phyloP scores from a whole-genome alignment of 1,140 invertebrate species.

The Mamestra configurata region DNA sequence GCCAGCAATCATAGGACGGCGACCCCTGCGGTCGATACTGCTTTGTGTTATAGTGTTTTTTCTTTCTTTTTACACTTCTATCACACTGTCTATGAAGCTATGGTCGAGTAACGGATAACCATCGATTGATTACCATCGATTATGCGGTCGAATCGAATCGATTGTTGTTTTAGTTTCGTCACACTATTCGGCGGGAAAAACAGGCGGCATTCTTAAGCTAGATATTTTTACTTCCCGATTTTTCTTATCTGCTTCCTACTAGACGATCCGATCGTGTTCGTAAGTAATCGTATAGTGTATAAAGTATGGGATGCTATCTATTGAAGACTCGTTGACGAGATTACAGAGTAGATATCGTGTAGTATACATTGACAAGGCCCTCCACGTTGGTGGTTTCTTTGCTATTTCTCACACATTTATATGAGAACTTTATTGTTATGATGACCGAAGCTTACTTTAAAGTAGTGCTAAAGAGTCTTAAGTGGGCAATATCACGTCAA shows the following conservation, averaged over 20 bases:
- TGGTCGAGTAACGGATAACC: slow-evolving; percentile 24
- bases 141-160: slow-evolving; percentile 15
- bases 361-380: slow-evolving; percentile 22
- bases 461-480: not conserved
- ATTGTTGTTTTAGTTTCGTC: slow-evolving; percentile 33
- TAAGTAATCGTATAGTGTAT: slow-evolving; percentile 15
- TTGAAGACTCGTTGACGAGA: slow-evolving; percentile 29
- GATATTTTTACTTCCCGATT: not conserved
- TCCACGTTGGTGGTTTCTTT: not conserved
- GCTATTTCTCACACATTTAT: slow-evolving; percentile 15
- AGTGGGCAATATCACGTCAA: not conserved
- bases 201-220: not conserved
- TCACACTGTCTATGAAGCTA: slow-evolving; percentile 10
- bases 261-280: slow-evolving; percentile 16
- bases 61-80: slow-evolving; percentile 12
- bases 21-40: slow-evolving; percentile 72
- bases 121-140: slow-evolving; percentile 30
- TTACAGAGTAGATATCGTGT: slow-evolving; percentile 9
- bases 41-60: slow-evolving; percentile 42
- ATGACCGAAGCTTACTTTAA: not conserved
- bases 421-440: not conserved
- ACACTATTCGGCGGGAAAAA: not conserved
- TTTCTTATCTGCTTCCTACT: slow-evolving; percentile 8
- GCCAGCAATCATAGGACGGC: slow-evolving; percentile 72
- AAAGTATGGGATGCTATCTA: slow-evolving; percentile 31